Evolutionary conservation across 2,888 invertebrate species (phyloP), one percentile per base, ranked within the genome.

Genomic region (Orchestes rusci): DNA sequence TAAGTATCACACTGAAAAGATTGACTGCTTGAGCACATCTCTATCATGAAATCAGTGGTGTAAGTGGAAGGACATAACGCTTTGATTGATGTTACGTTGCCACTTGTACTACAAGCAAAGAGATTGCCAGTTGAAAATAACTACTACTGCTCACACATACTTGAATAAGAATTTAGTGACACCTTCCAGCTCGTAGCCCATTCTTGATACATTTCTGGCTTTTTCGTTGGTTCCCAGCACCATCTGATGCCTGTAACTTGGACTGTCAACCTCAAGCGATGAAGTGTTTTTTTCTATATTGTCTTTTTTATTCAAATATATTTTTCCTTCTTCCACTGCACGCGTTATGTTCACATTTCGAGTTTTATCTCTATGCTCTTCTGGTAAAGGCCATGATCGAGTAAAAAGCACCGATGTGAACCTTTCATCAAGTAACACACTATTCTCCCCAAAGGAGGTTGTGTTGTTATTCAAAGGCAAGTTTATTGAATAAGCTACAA

Each of bases 171-270:
- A 70, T 56, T 71, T 73, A 0, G 85, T 82, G 0, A 85, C 87
- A 33, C 79, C 73, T 53, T 84, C 80, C 51, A 80, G 77, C 1
- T 79, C 76, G 57, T 77, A 80, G 0, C 83, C 89, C 0, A 76
- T 69, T 7, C 79, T 70, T 0, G 85, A 78, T 30, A 85, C 52
- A 2, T 76, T 72, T 13, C 79, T 75, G 0, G 83, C 79, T 27
- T 69, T 73, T 0, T 70, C 63, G 1, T 75, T 72, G 0, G 84
- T 82, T 36, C 78, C 78, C 1, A 84, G 73, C 0, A 84, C 79
- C 36, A 77, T 73, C 59, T 84, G 86, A 38, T 87, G 87, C 29
- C 79, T 74, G 52, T 73, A 77, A 16, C 82, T 79, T 0, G 86
- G 82, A 3, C 78, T 76, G 45, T 77, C 70, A 0, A 67, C 53